Evolutionary conservation across 2,888 invertebrate species (phyloP).

Genomic region (Desoria tigrina): DNA sequence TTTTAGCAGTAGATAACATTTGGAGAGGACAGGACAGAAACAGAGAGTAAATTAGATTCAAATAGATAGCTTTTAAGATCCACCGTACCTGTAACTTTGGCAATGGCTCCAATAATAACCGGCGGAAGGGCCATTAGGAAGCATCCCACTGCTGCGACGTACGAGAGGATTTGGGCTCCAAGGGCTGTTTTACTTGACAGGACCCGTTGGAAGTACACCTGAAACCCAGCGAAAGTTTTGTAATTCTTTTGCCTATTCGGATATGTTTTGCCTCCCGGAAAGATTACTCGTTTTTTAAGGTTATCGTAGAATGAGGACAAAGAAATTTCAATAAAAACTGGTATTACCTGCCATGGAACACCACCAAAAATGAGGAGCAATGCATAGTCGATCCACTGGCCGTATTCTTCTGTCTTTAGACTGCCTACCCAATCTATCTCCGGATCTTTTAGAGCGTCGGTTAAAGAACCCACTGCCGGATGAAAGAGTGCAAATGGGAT

Average conservation of each 20-base stretch:
- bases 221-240: constrained; percentile 12
- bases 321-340: too few species aligned
- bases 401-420: constrained; percentile 59
- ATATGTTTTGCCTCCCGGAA: too few species aligned
- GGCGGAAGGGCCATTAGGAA: constrained; percentile 68
- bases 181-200: constrained; percentile 66
- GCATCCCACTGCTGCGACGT: constrained; percentile 67
- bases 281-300: too few species aligned
- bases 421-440: constrained; percentile 63
- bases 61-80: neutral
- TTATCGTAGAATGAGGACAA: too few species aligned
- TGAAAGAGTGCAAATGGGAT: constrained; percentile 66
- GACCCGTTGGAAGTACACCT: constrained; percentile 71
- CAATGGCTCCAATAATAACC: constrained; percentile 68
- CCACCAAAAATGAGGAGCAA: constrained; percentile 67
- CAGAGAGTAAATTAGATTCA: neutral
- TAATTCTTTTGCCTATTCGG: neutral
- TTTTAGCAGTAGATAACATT: too few species aligned
- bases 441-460: constrained; percentile 53
- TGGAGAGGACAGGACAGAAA: neutral
- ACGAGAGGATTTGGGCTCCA: constrained; percentile 67
- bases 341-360: constrained; percentile 69
- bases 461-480: constrained; percentile 61
- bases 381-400: constrained; percentile 64
- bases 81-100: constrained; percentile 61